These are phyloP conservation scores for Plestiodon gilberti DNA, from an alignment of 2,113 vertebrate species.

Conservation along the genomic window DNA sequence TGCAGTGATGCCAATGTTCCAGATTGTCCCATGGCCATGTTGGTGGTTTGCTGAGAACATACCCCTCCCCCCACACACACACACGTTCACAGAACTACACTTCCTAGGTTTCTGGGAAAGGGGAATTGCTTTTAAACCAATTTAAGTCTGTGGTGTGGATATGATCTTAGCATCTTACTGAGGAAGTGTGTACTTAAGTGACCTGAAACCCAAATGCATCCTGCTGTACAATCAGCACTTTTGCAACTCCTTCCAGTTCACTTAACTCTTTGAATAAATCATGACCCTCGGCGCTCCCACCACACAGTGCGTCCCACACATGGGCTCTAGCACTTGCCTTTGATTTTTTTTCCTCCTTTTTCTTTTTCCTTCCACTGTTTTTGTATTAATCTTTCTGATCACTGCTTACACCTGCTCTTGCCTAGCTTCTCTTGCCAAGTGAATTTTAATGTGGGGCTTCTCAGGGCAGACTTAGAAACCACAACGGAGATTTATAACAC, in stretches of 20 bases:
- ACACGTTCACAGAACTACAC: background rate
- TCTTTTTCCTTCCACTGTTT: slow-evolving; percentile 18
- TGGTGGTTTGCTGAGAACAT: background rate
- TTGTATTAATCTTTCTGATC: slow-evolving; percentile 42
- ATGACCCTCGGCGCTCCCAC: background rate
- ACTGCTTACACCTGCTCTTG: slow-evolving; percentile 43
- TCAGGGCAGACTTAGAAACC: slow-evolving; percentile 57
- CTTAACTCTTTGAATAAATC: slow-evolving; percentile 28
- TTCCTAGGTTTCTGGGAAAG: background rate
- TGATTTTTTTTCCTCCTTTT: slow-evolving; percentile 1
- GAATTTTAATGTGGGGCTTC: slow-evolving; percentile 61
- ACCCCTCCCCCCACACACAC: too few relatives aligned
- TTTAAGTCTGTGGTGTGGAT: background rate
- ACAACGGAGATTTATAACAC: slow-evolving; percentile 62
- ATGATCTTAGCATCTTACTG: background rate
- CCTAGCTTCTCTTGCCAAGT: slow-evolving; percentile 37
- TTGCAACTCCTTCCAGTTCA: background rate
- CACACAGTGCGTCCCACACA: slow-evolving; percentile 1
- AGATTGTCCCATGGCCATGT: background rate
- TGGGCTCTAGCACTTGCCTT: background rate
- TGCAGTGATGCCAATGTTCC: too few relatives aligned
- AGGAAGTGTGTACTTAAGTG: background rate
- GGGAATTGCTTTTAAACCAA: background rate
- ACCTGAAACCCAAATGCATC: background rate
- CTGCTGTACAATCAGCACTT: background rate